Percentiles rank a stretch among this genome's conserved stretches.
Conservation (phyloP, 2,113 vertebrate species). For the Sus scrofa region DNA sequence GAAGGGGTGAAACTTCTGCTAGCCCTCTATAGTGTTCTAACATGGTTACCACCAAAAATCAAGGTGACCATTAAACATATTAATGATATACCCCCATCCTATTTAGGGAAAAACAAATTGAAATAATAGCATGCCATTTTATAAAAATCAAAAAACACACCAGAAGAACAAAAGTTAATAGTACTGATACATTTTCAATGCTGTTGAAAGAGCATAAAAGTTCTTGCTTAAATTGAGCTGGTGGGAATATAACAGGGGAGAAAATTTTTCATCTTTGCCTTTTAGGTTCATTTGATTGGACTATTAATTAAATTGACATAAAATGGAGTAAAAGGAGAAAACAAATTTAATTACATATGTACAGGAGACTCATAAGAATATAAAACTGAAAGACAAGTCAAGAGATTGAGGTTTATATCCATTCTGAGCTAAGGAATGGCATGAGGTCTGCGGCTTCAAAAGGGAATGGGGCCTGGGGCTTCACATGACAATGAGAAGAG, state of each 20-base stretch:
- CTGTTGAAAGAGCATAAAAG: neutral
- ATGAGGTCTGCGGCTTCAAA: neutral
- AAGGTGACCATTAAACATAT: neutral
- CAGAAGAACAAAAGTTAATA: neutral
- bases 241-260: neutral
- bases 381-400: neutral
- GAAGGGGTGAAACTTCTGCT: neutral
- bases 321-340: neutral
- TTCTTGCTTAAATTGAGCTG: neutral
- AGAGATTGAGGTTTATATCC: neutral
- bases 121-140: neutral
- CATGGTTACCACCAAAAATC: neutral
- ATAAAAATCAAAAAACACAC: neutral
- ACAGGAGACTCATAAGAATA: neutral
- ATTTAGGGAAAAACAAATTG: neutral
- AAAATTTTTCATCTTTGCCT: neutral
- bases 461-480: neutral
- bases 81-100: neutral
- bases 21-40: neutral
- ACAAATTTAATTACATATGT: neutral
- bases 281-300: neutral
- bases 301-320: neutral
- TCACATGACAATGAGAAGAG: neutral
- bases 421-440: neutral
- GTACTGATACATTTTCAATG: neutral